Evolutionary conservation across 2,113 vertebrate genomes (phyloP).

Genomic region (Alethe diademata): DNA sequence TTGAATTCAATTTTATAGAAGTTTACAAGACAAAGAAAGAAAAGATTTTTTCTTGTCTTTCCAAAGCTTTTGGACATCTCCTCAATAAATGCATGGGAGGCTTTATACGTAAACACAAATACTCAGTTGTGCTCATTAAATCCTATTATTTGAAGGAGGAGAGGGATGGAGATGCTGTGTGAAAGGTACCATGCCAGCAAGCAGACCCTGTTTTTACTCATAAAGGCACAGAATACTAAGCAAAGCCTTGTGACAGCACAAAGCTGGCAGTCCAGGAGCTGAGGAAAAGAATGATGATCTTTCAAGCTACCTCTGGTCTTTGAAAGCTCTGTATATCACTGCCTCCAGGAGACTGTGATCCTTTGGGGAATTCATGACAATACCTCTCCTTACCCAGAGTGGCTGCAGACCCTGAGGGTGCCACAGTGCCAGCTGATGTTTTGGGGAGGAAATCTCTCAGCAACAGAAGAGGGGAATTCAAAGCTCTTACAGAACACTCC

Average conservation of each 20-base stretch:
- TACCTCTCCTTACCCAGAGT: not conserved
- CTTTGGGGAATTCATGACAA: not conserved
- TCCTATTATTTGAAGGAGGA: not conserved
- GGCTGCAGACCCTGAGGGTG: not conserved
- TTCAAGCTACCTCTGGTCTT: not conserved
- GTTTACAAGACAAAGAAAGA: not conserved
- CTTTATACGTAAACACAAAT: not conserved
- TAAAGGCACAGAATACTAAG: not conserved
- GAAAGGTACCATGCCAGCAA: rapidly evolving
- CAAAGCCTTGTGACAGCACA: not conserved
- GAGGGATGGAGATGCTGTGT: not conserved
- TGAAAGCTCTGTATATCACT: not conserved
- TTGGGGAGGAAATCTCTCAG: not conserved
- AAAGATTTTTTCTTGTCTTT: not conserved
- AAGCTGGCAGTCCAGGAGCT: not conserved
- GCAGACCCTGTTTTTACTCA: not conserved
- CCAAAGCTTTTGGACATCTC: not conserved
- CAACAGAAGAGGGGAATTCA: not conserved
- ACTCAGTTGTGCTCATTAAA: not conserved
- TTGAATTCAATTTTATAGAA: not conserved
- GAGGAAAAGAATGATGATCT: not conserved
- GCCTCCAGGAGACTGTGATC: not conserved
- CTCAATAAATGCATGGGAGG: not conserved
- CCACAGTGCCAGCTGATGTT: not conserved
- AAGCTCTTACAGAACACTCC: not conserved